phyloP scores from a whole-genome alignment of 2,113 vertebrate genomes.

The Upupa epops region DNA sequence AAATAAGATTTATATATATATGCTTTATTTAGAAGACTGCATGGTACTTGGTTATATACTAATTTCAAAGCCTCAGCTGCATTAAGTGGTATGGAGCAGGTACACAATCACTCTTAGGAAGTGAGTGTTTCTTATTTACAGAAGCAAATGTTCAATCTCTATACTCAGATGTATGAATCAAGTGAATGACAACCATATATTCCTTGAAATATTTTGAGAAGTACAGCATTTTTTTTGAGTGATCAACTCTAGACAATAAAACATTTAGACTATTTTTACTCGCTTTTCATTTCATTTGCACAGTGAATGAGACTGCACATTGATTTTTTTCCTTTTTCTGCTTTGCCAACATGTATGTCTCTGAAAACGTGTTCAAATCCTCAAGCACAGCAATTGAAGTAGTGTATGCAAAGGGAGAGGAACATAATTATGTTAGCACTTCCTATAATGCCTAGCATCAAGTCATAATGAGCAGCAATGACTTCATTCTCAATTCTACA shows the following conservation, averaged over 20 bases:
- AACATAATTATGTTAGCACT: neutral
- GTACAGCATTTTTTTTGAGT: neutral
- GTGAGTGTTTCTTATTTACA: conserved; percentile 40
- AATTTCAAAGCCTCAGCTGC: neutral
- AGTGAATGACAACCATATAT: neutral
- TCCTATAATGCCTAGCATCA: neutral
- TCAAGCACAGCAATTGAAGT: neutral
- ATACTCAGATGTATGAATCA: conserved; percentile 8
- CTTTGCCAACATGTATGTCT: neutral
- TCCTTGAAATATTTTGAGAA: neutral
- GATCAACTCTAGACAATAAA: neutral
- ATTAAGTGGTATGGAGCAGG: neutral
- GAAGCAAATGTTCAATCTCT: conserved; percentile 42
- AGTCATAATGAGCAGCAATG: neutral
- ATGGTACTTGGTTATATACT: neutral
- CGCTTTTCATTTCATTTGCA: neutral
- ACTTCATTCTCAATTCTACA: neutral
- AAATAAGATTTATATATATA: neutral
- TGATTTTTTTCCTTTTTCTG: neutral
- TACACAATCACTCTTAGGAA: conserved; percentile 35
- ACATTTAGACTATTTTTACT: neutral
- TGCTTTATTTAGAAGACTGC: neutral
- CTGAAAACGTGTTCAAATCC: neutral
- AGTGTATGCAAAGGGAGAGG: neutral
- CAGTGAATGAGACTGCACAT: neutral